Evolutionary conservation across 2,888 invertebrate genomes (phyloP), one percentile per base, ranked within the genome.

Genomic region (Mythimna loreyi): DNA sequence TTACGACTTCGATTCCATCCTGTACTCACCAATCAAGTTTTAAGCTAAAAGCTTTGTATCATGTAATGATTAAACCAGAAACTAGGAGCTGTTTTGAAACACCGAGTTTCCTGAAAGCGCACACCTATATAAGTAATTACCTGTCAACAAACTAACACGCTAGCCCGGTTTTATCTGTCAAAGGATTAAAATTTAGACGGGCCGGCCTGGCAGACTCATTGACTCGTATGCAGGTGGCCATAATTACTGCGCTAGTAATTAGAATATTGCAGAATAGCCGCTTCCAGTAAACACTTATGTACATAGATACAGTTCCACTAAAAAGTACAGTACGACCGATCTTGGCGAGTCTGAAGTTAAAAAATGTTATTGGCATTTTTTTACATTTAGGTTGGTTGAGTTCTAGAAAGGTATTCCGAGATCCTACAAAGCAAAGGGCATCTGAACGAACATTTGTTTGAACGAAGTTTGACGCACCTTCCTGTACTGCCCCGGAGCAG

Each of bases 141-240:
- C 30, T 68, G 69, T 21, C 69, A 47, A 21, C 45, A 11, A 47
- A 58, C 19, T 68, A 76, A 21, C 57, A 76, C 43, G 72, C 36
- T 23, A 52, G 45, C 28, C 76, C 30, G 45, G 57, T 67, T 75
- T 57, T 68, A 68, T 47, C 45, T 58, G 69, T 68, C 76, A 72
- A 76, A 68, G 76, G 72, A 58, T 68, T 76, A 47, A 58, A 68
- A 58, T 72, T 68, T 72, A 40, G 40, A 67, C 43, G 43, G 21
- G 45, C 5, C 13, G 28, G 36, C 36, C 23, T 67, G 58, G 9
- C 13, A 21, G 25, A 58, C 40, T 53, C 23, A 52, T 36, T 57
- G 76, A 57, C 45, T 67, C 68, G 36, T 21, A 11, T 76, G 40
- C 43, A 47, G 68, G 45, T 68, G 69, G 13, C 28, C n/a, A 47